Base-by-base conservation (phyloP, 2,113 vertebrate genomes). In the Vimba vimba region DNA sequence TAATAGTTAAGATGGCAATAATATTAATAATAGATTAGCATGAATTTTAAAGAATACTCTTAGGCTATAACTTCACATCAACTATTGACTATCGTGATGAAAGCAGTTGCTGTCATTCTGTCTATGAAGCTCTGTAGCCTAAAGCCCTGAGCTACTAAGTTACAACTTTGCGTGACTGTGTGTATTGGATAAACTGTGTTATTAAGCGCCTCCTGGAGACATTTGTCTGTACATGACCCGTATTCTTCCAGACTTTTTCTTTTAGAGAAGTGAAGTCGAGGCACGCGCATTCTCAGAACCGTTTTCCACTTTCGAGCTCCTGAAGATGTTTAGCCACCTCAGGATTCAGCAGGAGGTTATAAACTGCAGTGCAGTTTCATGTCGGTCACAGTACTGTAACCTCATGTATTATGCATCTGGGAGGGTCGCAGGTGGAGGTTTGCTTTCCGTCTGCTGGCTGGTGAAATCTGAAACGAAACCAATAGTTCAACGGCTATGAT, bases 401-500 rank as follows among this genome's bases (percentile, higher is more conserved):
- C 77, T 87, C 86, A 87, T 89, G 86, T 83, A 87, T 87, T 87
- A 87, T 87, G 83, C 88, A 87, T 83, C 57, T n/a, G 57, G 9
- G 73, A 83, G 64, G 71, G 87, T 86, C 80, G 85, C 87, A 86
- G 87, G 87, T 87, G 82, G 50, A 82, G 55, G 75, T 68, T 87
- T 80, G 47, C 74, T 87, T 88, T 86, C 88, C 84, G 86, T 50
- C 77, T 57, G 59, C 60, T 23, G 43, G 50, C 64, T 68, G 43
- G 52, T 55, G 87, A 85, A 85, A 89, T 83, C 39, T 74, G 83
- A 89, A 75, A 76, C 88, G 71, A 47, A 83, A 50, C 86, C 47
- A 66, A 73, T 78, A 79, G 74, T 71, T 64, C 71, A 78, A 33
- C n/a, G 64, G 60, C 73, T 68, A 47, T 82, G 59, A 89, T 89